A percentile compares a stretch with the other conserved stretches of the same genome.
Conservation (phyloP, 2,113 vertebrate genomes). For the Oryctolagus cuniculus region mOryCun1.1 NC_091436.1:29989001-29989500, state of each 20-base stretch:
- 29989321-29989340: constrained; percentile 34
- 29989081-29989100: no score
- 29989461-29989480: constrained; percentile 18
- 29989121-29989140: no score
- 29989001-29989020: no score
- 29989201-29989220: background rate
- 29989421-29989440: constrained; percentile 20
- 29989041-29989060: no score
- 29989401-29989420: background rate
- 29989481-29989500: constrained; percentile 39
- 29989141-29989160: no score
- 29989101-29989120: no score
- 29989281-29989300: background rate
- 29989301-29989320: background rate
- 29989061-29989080: no score
- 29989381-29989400: background rate
- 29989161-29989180: background rate
- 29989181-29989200: background rate
- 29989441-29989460: constrained; percentile 1
- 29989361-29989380: constrained; percentile 14
- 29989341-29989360: constrained; percentile 38
- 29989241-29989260: background rate
- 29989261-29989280: no score
- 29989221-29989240: background rate
- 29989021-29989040: no score